Evolutionary conservation across 1,140 invertebrate species (phyloP), one percentile per base, ranked within the genome.

Genomic region (Galleria mellonella): DNA sequence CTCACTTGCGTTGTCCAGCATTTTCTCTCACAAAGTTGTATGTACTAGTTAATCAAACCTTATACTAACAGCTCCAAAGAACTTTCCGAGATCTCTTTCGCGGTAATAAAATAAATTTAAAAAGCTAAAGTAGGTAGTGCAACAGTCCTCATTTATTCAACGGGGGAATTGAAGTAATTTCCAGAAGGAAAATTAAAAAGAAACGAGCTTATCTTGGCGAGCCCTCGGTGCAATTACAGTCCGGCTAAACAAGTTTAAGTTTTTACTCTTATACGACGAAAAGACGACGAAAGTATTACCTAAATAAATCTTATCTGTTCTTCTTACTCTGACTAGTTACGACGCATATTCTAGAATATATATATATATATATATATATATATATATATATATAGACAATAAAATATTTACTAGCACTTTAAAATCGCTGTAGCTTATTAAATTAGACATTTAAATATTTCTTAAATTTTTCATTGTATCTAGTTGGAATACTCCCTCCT

Each of bases 181-280:
- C 60, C 54, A 64, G 55, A 55, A 55, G 55, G 58, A 75, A 73
- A 75, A 73, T 75, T 73, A 72, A 77, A 73, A 73, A 76, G 59
- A 60, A 69, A 65, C 62, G 57, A 70, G 66, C 61, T 73, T 72
- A 77, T 70, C 64, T 70, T 64, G 56, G 61, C 62, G 44, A 60
- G 50, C 57, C 61, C 54, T 68, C 56, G 47, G 41, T 55, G 61
- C 60, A 67, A 66, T 74, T 72, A 65, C 59, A 61, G 47, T 52
- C 33, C 28, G 54, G 43, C 58, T 65, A 71, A 71, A 67, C 65
- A 62, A 64, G 51, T 71, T 64, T 55, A 35, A 62, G 47, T 47
- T 62, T 73, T 63, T 63, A 6, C 17, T 23, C 17, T 23, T 23
- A 23, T 23, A 23, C 17, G 17, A 23, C 17, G 17, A 2, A 23